A percentile compares a stretch with the other conserved stretches of the same genome.
Evolutionary conservation across 2,888 invertebrate species (phyloP).

Genomic region (Kuschelorhynchus macadamiae): DNA sequence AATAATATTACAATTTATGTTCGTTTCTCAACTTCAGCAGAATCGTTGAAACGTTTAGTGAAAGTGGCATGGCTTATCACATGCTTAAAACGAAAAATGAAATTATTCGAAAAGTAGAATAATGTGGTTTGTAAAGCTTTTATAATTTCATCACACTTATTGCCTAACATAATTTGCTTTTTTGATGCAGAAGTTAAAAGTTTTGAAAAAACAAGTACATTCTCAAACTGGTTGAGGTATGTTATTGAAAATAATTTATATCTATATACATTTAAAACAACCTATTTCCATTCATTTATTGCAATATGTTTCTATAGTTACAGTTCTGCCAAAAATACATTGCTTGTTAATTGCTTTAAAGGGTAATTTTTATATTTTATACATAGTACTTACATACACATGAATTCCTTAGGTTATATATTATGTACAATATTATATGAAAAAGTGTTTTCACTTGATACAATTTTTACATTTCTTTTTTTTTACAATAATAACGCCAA

Average conservation of each 20-base stretch:
- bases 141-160: too few relatives aligned
- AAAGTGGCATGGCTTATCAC: too few relatives aligned
- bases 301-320: conserved; percentile 16
- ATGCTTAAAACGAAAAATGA: too few relatives aligned
- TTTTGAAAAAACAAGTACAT: too few relatives aligned
- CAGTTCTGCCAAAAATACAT: conserved; percentile 31
- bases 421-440: background rate
- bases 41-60: too few relatives aligned
- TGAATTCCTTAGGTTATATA: too few relatives aligned
- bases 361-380: background rate
- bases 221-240: background rate
- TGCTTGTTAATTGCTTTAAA: conserved; percentile 45
- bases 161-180: background rate
- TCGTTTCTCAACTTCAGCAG: too few relatives aligned
- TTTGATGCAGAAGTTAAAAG: background rate
- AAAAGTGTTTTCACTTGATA: background rate
- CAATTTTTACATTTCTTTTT: background rate
- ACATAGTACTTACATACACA: background rate
- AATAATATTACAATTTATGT: background rate
- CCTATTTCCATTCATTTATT: conserved; percentile 17
- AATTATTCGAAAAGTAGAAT: too few relatives aligned
- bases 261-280: conserved; percentile 5
- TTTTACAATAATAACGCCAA: background rate
- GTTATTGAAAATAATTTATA: too few relatives aligned
- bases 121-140: too few relatives aligned